These are phyloP conservation scores for Eupithecia insigniata DNA, from an alignment of 2,888 invertebrate genomes.

Conservation along the genomic window DNA sequence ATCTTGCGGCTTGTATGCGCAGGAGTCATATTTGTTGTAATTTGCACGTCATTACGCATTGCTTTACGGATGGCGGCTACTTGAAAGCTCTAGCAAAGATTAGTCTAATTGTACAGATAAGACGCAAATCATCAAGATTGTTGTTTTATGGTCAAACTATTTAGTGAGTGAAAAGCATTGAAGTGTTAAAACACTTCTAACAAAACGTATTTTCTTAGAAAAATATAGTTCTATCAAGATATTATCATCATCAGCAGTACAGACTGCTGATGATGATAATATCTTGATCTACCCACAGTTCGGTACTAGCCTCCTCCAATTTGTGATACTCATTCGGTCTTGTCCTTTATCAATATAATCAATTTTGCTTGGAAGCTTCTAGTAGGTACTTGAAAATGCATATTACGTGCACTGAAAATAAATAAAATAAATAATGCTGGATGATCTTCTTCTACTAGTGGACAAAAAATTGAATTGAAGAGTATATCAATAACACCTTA, in stretches of 20 bases:
- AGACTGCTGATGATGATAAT: no score
- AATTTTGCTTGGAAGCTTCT: no score
- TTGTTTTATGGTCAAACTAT: not conserved
- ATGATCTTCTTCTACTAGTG: no score
- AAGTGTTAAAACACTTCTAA: not conserved
- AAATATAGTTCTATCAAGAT: not conserved
- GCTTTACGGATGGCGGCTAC: conserved; percentile 61
- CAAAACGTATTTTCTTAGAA: not conserved
- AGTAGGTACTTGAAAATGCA: no score
- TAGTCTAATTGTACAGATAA: conserved; percentile 47
- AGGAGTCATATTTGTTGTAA: conserved; percentile 68
- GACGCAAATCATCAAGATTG: conserved; percentile 1
- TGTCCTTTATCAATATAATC: not conserved
- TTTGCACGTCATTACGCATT: conserved; percentile 78
- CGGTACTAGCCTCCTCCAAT: not conserved
- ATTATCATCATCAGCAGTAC: not conserved
- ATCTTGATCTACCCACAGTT: not conserved
- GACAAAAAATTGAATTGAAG: no score
- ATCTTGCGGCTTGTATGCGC: conserved; percentile 63
- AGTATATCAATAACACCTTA: no score
- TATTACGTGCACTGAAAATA: no score
- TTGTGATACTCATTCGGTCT: not conserved
- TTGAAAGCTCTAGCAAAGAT: conserved; percentile 70
- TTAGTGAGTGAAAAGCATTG: not conserved
- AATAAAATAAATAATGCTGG: no score